phyloP scores from a whole-genome alignment of 2,888 invertebrate genomes.

The Cylloceria caligata region DNA sequence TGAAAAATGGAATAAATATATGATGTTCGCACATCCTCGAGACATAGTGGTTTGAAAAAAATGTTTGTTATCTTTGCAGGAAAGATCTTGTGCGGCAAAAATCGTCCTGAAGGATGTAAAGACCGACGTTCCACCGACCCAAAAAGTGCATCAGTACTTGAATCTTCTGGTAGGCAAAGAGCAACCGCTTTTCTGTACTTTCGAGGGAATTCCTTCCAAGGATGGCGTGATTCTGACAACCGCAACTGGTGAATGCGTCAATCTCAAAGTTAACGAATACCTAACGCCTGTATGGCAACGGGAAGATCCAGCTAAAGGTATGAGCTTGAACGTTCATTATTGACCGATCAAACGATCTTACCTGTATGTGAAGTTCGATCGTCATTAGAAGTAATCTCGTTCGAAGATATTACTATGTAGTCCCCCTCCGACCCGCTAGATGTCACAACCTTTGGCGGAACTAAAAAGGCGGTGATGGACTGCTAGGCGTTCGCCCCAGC shows the following conservation, averaged over 20 bases:
- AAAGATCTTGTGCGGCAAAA: conserved; percentile 68
- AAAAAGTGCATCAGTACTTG: conserved; percentile 75
- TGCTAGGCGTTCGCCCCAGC: too few species aligned
- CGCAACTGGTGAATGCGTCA: conserved; percentile 73
- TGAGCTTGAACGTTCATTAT: not conserved
- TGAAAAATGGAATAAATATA: too few species aligned
- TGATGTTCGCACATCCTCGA: not conserved
- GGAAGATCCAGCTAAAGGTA: conserved; percentile 54
- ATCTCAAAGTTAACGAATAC: conserved; percentile 73
- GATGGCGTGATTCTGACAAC: conserved; percentile 74
- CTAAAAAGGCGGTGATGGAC: too few species aligned
- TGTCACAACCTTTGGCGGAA: too few species aligned
- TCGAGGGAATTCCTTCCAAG: conserved; percentile 69
- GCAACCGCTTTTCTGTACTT: conserved; percentile 73
- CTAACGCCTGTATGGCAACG: conserved; percentile 76
- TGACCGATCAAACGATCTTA: too few species aligned
- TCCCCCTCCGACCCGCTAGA: too few species aligned
- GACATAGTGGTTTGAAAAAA: not conserved
- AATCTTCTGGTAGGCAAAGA: conserved; percentile 71
- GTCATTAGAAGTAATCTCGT: too few species aligned
- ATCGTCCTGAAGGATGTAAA: conserved; percentile 76
- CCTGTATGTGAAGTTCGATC: too few species aligned
- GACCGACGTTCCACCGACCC: conserved; percentile 74
- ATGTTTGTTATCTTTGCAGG: conserved; percentile 31
- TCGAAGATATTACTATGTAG: too few species aligned